These are phyloP conservation scores for Montipora capricornis DNA, from an alignment of 64 coral and sea anemone species.

Conservation along the genomic window DNA sequence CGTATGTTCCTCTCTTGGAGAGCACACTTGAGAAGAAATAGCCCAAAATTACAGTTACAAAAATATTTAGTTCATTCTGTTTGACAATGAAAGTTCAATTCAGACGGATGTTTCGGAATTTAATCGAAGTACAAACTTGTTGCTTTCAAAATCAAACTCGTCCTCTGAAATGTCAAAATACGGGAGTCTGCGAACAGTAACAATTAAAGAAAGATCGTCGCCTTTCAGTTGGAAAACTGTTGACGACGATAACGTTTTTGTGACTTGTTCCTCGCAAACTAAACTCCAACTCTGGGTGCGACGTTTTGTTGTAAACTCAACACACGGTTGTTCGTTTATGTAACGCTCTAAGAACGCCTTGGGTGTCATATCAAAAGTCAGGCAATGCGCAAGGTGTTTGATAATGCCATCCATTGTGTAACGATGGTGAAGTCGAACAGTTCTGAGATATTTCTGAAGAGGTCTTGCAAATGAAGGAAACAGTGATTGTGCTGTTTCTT, in stretches of 20 bases:
- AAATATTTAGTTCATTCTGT: background rate
- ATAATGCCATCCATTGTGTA: constrained; percentile 98
- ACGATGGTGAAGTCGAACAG: constrained; percentile 94
- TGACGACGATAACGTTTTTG: constrained; percentile 81
- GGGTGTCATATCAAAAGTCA: constrained; percentile 98
- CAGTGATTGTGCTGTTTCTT: constrained; percentile 96
- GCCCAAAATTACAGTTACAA: constrained; percentile 8
- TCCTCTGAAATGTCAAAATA: constrained; percentile 88
- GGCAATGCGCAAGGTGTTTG: constrained; percentile 97
- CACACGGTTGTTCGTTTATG: constrained; percentile 89
- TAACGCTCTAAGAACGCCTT: constrained; percentile 99
- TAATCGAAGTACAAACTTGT: constrained; percentile 93
- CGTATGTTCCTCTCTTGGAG: constrained; percentile 39
- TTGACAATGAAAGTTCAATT: background rate
- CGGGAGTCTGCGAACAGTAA: constrained; percentile 91
- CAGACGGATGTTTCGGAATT: constrained; percentile 98
- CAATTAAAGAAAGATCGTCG: constrained; percentile 82
- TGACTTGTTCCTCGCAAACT: constrained; percentile 99
- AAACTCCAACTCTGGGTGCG: constrained; percentile 89
- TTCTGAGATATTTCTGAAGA: constrained; percentile 97
- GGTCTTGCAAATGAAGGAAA: constrained; percentile 99
- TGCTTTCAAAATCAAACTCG: constrained; percentile 98
- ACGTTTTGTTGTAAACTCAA: constrained; percentile 75
- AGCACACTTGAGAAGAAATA: constrained; percentile 17
- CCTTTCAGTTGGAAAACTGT: constrained; percentile 97